Percentiles rank a stretch among this genome's conserved stretches.
These are phyloP conservation scores for Xylophagus ater DNA, from an alignment of 2,888 invertebrate genomes.

Conservation along the genomic window DNA sequence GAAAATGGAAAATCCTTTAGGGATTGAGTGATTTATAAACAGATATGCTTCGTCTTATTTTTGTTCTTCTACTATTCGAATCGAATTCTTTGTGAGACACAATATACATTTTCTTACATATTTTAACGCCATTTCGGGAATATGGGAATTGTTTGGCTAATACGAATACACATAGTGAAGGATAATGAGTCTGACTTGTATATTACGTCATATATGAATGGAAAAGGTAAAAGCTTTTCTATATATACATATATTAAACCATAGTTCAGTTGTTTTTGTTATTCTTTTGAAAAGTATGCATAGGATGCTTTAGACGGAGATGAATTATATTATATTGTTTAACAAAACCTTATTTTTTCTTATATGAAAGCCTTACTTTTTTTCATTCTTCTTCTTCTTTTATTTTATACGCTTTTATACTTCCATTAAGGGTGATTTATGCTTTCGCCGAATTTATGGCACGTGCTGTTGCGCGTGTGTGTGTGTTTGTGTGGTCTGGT, in stretches of 20 bases:
- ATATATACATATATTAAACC: no score
- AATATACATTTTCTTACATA: slow-evolving; percentile 5
- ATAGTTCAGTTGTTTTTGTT: no score
- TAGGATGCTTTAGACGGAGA: slow-evolving; percentile 1
- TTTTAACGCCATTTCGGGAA: slow-evolving; percentile 1
- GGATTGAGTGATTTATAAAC: slow-evolving; percentile 11
- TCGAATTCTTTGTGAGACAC: no score
- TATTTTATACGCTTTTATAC: slow-evolving; percentile 9
- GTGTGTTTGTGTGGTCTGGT: no score
- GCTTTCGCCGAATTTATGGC: slow-evolving; percentile 8
- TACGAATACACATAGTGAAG: slow-evolving; percentile 6
- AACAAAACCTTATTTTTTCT: no score
- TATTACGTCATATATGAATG: slow-evolving; percentile 6
- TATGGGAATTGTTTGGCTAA: slow-evolving; percentile 9
- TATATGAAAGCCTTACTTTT: no score
- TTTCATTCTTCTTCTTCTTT: no score
- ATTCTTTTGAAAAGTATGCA: slow-evolving; percentile 6
- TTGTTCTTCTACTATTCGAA: no score
- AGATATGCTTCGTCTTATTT: no score
- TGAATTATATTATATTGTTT: slow-evolving; percentile 7
- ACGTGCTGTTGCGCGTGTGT: no score
- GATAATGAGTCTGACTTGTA: slow-evolving; percentile 6
- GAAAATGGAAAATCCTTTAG: slow-evolving; percentile 2
- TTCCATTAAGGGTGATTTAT: slow-evolving; percentile 10
- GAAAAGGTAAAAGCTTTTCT: slow-evolving; percentile 6